These are phyloP conservation scores for Monoplex corrugatus DNA, from an alignment of 2,888 invertebrate species.

Conservation along the genomic window DNA sequence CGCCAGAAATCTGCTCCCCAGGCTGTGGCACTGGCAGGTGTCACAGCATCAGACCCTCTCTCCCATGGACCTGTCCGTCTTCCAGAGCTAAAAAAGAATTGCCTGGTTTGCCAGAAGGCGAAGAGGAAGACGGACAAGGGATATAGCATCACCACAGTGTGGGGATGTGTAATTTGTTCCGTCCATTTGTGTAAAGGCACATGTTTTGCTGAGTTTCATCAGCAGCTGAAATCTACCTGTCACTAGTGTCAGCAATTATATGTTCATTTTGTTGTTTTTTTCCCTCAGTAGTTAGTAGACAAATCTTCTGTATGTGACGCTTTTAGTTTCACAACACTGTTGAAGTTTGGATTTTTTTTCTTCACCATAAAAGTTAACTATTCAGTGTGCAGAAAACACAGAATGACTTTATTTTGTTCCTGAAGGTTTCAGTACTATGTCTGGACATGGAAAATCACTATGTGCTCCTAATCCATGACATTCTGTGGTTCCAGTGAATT, in stretches of 20 bases:
- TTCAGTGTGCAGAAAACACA: background rate
- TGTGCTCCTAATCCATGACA: too few relatives aligned
- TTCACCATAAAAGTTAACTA: background rate
- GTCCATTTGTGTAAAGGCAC: background rate
- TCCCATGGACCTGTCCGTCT: background rate
- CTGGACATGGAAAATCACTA: too few relatives aligned
- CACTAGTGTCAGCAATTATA: background rate
- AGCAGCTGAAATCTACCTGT: background rate
- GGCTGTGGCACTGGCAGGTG: background rate
- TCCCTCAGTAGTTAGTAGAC: too few relatives aligned
- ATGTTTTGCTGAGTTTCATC: constrained; percentile 6
- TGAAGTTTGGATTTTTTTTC: background rate
- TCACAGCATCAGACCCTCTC: background rate
- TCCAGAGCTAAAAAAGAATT: background rate
- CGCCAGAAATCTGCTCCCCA: too few relatives aligned
- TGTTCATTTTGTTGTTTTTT: background rate
- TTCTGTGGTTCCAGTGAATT: too few relatives aligned
- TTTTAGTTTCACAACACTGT: too few relatives aligned
- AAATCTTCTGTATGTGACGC: too few relatives aligned
- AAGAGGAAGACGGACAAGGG: background rate
- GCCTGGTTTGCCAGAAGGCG: background rate
- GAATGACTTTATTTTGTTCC: too few relatives aligned
- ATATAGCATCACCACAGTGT: background rate
- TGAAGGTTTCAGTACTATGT: too few relatives aligned
- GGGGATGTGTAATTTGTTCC: background rate